These are phyloP conservation scores for Rattus norvegicus DNA, from an alignment of 2,113 vertebrate genomes.

Conservation along the genomic window DNA sequence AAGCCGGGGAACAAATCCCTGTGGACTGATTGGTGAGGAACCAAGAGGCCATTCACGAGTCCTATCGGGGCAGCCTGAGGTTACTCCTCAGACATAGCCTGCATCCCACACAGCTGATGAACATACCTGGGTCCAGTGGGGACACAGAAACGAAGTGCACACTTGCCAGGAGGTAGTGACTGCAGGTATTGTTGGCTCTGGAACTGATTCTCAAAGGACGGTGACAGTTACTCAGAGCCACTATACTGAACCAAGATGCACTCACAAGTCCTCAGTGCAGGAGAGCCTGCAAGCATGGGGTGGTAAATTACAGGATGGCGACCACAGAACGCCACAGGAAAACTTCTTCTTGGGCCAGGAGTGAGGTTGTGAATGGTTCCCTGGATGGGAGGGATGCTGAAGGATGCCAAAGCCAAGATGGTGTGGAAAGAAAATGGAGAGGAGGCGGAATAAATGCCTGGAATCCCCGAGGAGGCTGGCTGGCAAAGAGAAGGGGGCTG, in stretches of 20 bases:
- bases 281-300: not conserved
- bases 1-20: not conserved
- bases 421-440: slow-evolving; percentile 57
- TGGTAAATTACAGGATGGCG: slow-evolving; percentile 53
- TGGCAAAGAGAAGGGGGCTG: slow-evolving; percentile 36
- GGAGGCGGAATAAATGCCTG: slow-evolving; percentile 52
- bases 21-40: not conserved
- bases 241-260: not conserved
- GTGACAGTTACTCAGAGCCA: not conserved
- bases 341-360: slow-evolving; percentile 60
- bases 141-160: not conserved
- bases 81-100: not conserved
- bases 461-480: slow-evolving; percentile 33
- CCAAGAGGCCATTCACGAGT: not conserved
- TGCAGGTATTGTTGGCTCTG: not conserved
- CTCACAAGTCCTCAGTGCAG: not conserved
- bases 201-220: not conserved
- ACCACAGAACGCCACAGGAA: slow-evolving; percentile 70
- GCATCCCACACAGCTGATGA: not conserved
- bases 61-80: not conserved
- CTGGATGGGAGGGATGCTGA: not conserved
- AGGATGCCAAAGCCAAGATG: slow-evolving; percentile 18
- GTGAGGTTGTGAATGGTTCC: slow-evolving; percentile 15
- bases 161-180: not conserved
- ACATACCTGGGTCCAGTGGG: not conserved